A percentile compares a stretch with the other conserved stretches of the same genome.
Evolutionary conservation across 2,113 vertebrate genomes (phyloP).

Genomic region (Toxotes chatareus): DNA sequence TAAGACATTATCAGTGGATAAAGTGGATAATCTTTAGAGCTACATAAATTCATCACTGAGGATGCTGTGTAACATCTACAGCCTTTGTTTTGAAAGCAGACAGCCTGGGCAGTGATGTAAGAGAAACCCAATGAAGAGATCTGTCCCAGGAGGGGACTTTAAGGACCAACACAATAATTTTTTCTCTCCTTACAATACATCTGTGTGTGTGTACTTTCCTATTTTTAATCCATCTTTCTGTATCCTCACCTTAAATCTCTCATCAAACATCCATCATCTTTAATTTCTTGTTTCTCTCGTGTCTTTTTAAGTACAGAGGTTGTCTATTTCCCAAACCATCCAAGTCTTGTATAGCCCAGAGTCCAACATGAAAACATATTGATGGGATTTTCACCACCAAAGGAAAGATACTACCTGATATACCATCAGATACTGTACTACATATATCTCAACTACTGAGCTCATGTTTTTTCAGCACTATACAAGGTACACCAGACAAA

Average conservation of each 20-base stretch:
- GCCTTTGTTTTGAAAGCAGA: background rate
- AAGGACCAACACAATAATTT: too few relatives aligned
- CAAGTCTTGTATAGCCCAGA: background rate
- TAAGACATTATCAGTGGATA: too few relatives aligned
- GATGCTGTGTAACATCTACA: conserved; percentile 10
- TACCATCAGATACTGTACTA: background rate
- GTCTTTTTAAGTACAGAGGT: too few relatives aligned
- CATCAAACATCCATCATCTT: too few relatives aligned
- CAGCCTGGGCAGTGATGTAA: background rate
- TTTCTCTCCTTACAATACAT: too few relatives aligned
- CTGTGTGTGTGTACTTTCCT: too few relatives aligned
- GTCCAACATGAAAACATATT: background rate
- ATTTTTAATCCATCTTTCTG: background rate
- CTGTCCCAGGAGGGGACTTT: background rate
- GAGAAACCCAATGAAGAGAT: conserved; percentile 1
- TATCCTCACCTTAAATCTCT: background rate
- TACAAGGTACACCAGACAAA: background rate
- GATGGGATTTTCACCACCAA: background rate
- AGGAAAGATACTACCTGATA: background rate
- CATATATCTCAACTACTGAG: background rate
- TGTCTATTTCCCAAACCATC: too few relatives aligned
- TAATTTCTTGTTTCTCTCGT: too few relatives aligned
- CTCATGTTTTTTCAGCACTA: background rate
- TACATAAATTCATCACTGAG: background rate
- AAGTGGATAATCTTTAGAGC: background rate